phyloP scores from a whole-genome alignment of 2,113 vertebrate species.

The Ranitomeya imitator region DNA sequence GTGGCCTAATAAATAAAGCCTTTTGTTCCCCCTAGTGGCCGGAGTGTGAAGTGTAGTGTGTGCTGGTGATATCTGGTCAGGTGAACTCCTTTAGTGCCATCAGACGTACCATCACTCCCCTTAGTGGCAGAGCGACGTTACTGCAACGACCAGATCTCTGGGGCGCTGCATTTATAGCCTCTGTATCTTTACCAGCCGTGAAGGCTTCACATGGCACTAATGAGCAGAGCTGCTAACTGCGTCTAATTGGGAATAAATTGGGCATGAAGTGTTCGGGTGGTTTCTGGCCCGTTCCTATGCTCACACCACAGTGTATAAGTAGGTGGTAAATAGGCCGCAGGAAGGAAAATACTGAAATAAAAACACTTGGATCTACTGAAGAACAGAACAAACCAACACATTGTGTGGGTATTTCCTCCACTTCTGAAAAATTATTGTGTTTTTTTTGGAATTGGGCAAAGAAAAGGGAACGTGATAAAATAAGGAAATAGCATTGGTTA shows the following conservation, averaged over 20 bases:
- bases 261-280: neutral
- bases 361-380: neutral
- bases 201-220: neutral
- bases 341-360: neutral
- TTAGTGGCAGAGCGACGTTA: too few relatives aligned
- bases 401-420: neutral
- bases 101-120: too few relatives aligned
- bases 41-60: too few relatives aligned
- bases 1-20: too few relatives aligned
- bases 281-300: neutral
- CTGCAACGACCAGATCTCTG: too few relatives aligned
- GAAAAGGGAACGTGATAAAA: too few relatives aligned
- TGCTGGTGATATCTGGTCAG: too few relatives aligned
- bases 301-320: neutral
- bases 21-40: too few relatives aligned
- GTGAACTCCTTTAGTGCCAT: too few relatives aligned
- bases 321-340: neutral
- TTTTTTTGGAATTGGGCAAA: too few relatives aligned
- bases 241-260: constrained; percentile 25
- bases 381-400: neutral
- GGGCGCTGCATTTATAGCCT: too few relatives aligned
- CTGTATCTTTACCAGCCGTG: neutral
- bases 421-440: neutral
- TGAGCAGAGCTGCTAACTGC: constrained; percentile 23
- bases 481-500: too few relatives aligned